Evolutionary conservation across 2,888 invertebrate species (phyloP).

Genomic region (Caradrina clavipalpis): DNA sequence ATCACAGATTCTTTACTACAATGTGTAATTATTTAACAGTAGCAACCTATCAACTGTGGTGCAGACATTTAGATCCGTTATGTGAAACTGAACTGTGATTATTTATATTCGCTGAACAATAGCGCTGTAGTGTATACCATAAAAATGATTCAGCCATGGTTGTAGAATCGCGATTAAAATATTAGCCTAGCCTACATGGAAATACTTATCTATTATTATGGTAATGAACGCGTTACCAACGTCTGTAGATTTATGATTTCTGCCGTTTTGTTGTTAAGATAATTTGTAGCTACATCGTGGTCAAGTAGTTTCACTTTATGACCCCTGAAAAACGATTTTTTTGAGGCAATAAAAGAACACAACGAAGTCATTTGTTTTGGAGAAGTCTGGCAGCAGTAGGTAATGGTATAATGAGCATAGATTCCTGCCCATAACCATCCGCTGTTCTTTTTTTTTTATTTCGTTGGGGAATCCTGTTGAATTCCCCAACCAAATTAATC

Average conservation of each 20-base stretch:
- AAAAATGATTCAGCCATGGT: slow-evolving; percentile 53
- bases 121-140: slow-evolving; percentile 24
- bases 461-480: too few species aligned
- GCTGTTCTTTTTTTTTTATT: too few species aligned
- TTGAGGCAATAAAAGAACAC: background rate
- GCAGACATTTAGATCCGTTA: slow-evolving; percentile 17
- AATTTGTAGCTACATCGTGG: background rate
- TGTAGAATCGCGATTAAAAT: slow-evolving; percentile 60
- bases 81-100: slow-evolving; percentile 21
- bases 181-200: slow-evolving; percentile 62
- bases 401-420: too few species aligned
- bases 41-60: background rate
- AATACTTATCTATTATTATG: slow-evolving; percentile 33
- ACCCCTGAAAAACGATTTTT: background rate
- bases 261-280: slow-evolving; percentile 7
- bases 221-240: slow-evolving; percentile 62
- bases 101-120: slow-evolving; percentile 46
- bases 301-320: background rate
- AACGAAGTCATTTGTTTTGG: background rate
- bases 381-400: background rate
- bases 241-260: slow-evolving; percentile 1
- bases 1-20: background rate
- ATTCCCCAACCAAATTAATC: too few species aligned
- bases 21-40: background rate
- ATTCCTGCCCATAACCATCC: too few species aligned